Evolutionary conservation across 2,113 vertebrate species (phyloP).

Genomic region (Trichechus manatus): DNA sequence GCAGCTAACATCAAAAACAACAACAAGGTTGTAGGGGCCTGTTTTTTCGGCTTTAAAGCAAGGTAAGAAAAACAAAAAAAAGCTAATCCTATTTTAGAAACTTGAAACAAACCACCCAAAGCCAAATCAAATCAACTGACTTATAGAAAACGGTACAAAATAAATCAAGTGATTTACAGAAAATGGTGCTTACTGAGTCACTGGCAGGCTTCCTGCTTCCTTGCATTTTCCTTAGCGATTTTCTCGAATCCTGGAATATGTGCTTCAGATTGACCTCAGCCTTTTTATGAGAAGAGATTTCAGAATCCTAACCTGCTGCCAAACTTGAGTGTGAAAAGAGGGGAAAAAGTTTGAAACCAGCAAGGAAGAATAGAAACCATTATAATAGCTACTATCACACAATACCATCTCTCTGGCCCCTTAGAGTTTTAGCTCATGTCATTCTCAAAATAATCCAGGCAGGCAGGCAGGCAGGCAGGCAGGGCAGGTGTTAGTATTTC

Average conservation of each 20-base stretch:
- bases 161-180: constrained; percentile 76
- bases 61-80: constrained; percentile 22
- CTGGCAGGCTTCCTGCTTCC: constrained; percentile 62
- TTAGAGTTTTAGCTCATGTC: neutral
- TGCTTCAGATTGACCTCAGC: constrained; percentile 70
- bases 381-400: neutral
- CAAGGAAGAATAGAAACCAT: constrained; percentile 32
- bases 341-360: neutral
- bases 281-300: constrained; percentile 69
- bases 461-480: neutral
- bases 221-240: constrained; percentile 71
- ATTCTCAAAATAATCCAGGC: neutral
- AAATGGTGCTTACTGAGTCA: constrained; percentile 75
- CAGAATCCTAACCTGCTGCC: constrained; percentile 60
- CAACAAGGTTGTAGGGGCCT: neutral
- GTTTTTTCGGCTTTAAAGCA: constrained; percentile 33
- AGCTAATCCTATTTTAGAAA: constrained; percentile 45
- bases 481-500: neutral
- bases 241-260: constrained; percentile 71
- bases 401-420: neutral
- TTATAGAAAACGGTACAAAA: constrained; percentile 76
- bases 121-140: constrained; percentile 75
- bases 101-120: constrained; percentile 59
- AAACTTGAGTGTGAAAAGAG: constrained; percentile 27
- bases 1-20: neutral